phyloP scores from a whole-genome alignment of 2,888 invertebrate species.

The Ephialtes manifestator region DNA sequence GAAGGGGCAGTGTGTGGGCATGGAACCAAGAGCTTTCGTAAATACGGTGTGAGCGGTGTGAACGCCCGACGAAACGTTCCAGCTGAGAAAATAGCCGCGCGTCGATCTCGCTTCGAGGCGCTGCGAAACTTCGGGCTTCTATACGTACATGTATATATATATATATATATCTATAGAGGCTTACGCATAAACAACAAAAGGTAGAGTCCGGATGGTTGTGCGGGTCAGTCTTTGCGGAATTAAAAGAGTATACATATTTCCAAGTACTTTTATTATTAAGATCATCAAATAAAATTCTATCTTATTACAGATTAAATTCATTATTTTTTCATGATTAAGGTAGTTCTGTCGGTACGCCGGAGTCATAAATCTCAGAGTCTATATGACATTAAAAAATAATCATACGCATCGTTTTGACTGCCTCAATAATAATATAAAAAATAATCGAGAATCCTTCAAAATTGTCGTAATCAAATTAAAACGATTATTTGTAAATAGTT shows the following conservation, averaged over 20 bases:
- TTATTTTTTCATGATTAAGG: too few species aligned
- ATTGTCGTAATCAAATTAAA: too few species aligned
- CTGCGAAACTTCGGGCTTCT: neutral
- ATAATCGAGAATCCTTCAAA: too few species aligned
- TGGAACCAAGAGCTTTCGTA: conserved; percentile 56
- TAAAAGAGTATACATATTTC: neutral
- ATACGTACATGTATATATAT: neutral
- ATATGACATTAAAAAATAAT: too few species aligned
- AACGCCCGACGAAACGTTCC: conserved; percentile 72
- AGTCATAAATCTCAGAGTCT: too few species aligned
- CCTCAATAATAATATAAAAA: too few species aligned
- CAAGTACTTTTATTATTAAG: neutral
- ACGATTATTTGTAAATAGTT: too few species aligned
- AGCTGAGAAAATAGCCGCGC: conserved; percentile 75
- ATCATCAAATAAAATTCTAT: neutral
- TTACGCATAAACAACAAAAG: conserved; percentile 29
- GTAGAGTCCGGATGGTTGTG: neutral
- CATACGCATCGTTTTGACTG: too few species aligned
- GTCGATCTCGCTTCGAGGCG: conserved; percentile 51
- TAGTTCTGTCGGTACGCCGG: too few species aligned
- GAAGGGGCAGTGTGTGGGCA: conserved; percentile 6
- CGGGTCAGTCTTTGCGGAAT: neutral
- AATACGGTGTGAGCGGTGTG: conserved; percentile 64
- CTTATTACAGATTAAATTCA: too few species aligned
- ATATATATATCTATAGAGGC: neutral